phyloP scores from a whole-genome alignment of 2,888 invertebrate genomes.

The Chloroclysta siterata region DNA sequence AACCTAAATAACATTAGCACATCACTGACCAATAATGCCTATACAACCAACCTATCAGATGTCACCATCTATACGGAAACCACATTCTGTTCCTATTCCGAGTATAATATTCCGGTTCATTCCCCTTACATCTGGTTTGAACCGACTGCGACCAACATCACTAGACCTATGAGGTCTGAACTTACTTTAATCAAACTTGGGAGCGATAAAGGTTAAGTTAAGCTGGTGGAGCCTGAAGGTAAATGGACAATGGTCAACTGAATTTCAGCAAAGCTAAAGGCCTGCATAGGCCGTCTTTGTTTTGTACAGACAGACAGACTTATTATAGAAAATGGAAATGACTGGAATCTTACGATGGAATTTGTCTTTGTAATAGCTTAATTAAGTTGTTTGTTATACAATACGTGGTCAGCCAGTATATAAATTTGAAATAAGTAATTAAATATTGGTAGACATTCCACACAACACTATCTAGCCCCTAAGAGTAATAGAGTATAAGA shows the following conservation, averaged over 20 bases:
- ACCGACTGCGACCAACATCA: constrained; percentile 54
- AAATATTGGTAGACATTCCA: too few species aligned
- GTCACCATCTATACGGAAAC: constrained; percentile 74
- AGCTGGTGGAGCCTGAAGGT: constrained; percentile 55
- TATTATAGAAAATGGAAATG: neutral
- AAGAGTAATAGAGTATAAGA: too few species aligned
- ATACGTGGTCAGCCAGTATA: too few species aligned
- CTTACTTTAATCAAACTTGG: constrained; percentile 35
- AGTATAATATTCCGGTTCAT: constrained; percentile 70
- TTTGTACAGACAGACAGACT: constrained; percentile 52
- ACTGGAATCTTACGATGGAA: constrained; percentile 48
- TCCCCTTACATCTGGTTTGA: constrained; percentile 68
- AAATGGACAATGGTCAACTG: constrained; percentile 68
- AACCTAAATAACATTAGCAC: neutral
- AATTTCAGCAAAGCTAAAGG: constrained; percentile 64
- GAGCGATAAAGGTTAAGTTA: constrained; percentile 45
- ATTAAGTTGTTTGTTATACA: constrained; percentile 15
- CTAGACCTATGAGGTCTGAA: constrained; percentile 46
- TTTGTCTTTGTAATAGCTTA: constrained; percentile 48
- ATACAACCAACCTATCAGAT: constrained; percentile 48
- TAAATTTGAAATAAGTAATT: too few species aligned
- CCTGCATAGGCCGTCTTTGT: constrained; percentile 63
- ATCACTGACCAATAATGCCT: constrained; percentile 4
- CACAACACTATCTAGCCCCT: too few species aligned
- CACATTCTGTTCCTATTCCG: constrained; percentile 73